Evolutionary conservation across 1,140 invertebrate genomes (phyloP), one percentile per base, ranked within the genome.

Genomic region (Caenorhabditis remanei): DNA sequence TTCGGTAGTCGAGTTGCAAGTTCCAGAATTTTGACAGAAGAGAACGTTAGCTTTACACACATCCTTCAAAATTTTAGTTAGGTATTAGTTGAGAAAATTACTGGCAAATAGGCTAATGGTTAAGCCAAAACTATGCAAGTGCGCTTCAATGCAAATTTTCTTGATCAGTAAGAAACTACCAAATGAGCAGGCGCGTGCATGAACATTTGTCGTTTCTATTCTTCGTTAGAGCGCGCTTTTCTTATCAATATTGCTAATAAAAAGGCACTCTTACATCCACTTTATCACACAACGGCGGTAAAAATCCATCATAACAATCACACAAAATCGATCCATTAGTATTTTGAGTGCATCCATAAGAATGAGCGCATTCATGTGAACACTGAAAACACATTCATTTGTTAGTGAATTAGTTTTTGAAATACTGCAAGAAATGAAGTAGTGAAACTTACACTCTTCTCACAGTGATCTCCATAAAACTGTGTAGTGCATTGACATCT

Each of bases 341-440:
- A n/a, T 43, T 11, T 19, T 46, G 41, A 19, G 0, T 71, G 14
- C 71, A 79, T 79, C 71, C 71, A 79, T 21, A 24, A 24, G 71
- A 79, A 50, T 79, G 43, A 24, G 21, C 5, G 53, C 71, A 79
- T 24, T 79, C 7, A 16, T 50, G 19, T 43, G 19, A 50, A 79
- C 71, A 79, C 71, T 79, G 71, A 24, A 79, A 75, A 41, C 14
- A 58, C 61, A 63, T 63, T 24, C 61, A 63, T 21, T 63, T 63
- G 21, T 32, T 32, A 63, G 61, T 24, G 16, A 32, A 32, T 53
- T 53, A 14, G 50, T 53, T 53, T 6, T 19, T 7, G 16, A 3
- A 4, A 58, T 21, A 58, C n/a, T n/a, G 16, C 7, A 21, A 19
- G 6, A 58, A 7, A 46, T 71, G 21, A 14, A 24, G 24, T 0